phyloP scores from a whole-genome alignment of 1,140 invertebrate genomes.

The Acyrthosiphon pisum region DNA sequence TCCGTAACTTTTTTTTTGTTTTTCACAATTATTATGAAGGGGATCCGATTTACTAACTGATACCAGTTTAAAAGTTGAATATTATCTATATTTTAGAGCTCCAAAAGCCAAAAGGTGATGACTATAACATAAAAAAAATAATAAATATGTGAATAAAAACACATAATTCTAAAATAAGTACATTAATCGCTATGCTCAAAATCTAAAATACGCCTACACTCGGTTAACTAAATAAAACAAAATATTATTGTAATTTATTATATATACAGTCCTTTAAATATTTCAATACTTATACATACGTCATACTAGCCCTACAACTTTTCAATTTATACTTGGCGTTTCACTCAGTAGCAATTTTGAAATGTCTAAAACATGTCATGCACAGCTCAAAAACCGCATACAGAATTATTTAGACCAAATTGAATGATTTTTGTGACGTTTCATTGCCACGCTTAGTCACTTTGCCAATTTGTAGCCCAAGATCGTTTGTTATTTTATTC shows the following conservation, averaged over 20 bases:
- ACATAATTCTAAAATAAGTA: not conserved
- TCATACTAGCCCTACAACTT: not conserved
- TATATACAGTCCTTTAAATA: not conserved
- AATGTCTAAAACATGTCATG: not conserved
- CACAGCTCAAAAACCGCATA: not conserved
- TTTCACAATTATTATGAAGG: not conserved
- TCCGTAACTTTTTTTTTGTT: not conserved
- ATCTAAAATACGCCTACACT: not conserved
- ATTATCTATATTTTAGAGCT: not conserved
- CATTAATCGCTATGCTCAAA: not conserved
- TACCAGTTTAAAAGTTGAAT: not conserved
- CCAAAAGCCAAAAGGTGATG: not conserved
- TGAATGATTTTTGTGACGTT: conserved; percentile 30
- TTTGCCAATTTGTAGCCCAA: conserved; percentile 16
- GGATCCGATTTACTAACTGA: not conserved
- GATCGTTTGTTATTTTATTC: not conserved
- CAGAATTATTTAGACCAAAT: not conserved
- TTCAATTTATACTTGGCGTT: not conserved
- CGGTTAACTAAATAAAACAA: not conserved
- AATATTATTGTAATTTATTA: not conserved
- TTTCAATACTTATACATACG: not conserved
- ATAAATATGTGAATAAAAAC: not conserved
- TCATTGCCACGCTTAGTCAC: conserved; percentile 13
- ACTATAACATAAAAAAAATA: not conserved
- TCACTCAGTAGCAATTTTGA: not conserved